phyloP scores from a whole-genome alignment of 2,113 vertebrate genomes.

The Azemiops feae region DNA sequence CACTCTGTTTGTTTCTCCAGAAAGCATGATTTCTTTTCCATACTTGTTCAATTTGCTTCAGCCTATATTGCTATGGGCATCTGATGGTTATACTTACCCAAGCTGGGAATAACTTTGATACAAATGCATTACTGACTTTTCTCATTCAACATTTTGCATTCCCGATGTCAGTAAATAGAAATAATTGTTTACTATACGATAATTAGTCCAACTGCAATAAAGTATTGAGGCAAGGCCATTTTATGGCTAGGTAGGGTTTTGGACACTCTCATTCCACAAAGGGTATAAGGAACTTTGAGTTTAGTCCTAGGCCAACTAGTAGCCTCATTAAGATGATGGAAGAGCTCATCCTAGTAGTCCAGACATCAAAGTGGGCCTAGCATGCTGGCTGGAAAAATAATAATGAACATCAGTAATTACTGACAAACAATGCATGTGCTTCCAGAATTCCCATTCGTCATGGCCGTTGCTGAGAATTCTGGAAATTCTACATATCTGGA shows the following conservation, averaged over 20 bases:
- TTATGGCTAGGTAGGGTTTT: neutral
- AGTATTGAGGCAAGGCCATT: neutral
- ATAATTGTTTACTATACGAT: neutral
- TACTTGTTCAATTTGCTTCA: neutral
- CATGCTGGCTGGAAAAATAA: neutral
- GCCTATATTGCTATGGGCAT: neutral
- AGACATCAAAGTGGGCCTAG: neutral
- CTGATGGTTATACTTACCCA: neutral
- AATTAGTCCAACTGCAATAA: neutral
- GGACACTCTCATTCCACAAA: neutral
- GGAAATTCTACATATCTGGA: neutral
- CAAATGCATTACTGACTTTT: neutral
- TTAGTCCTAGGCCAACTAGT: neutral
- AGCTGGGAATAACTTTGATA: neutral
- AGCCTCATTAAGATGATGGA: neutral
- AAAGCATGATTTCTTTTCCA: neutral
- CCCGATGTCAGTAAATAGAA: neutral
- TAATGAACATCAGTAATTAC: neutral
- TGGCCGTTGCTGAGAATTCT: neutral
- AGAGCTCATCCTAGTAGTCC: neutral
- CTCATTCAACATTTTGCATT: neutral
- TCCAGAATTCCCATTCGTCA: neutral
- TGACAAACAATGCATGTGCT: neutral
- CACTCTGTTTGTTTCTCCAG: neutral
- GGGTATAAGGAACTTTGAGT: neutral